Evolutionary conservation across 2,888 invertebrate genomes (phyloP), one percentile per base, ranked within the genome.

Genomic region (Glyphotaelius pellucidus): DNA sequence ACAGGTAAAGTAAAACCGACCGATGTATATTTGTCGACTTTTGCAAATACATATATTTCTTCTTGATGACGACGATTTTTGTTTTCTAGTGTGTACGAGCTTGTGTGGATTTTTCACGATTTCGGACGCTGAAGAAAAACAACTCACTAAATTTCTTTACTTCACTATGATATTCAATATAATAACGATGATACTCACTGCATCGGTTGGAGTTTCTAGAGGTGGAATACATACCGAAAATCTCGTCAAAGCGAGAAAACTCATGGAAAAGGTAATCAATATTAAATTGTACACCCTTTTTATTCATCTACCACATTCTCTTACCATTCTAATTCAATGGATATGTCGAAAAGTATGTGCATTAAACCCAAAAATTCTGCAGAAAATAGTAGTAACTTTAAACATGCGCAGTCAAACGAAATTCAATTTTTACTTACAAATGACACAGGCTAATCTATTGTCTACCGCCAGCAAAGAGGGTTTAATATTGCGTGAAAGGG

Each of bases 191-290:
- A 9, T 86, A n/a, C 2, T 42, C 1, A 86, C 42, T 30, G 19
- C n/a, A 7, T 38, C 19, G 14, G 90, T 90, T n/a, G 42, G 90
- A 14, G 30, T 79, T 90, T 38, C 47, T 2, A 83, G 81, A 15
- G 52, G 90, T 90, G 25, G 14, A 30, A 84, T 47, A 81, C 81
- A 90, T 12, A 25, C 83, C 7, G 47, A 47, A 25, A 30, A 52
- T n/a, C 42, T 90, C 9, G 83, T 90, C 25, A 90, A 83, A 42
- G 90, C 83, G 2, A 90, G 42, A 42, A 32, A 67, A 35, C 52
- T 90, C 9, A 12, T 90, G n/a, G 83, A 90, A 83, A 83, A 90
- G 90, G 90, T 81, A 90, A 86, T 14, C 11, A 83, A 35, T 11
- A 47, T 35, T 86, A 30, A 25, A 67, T 19, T 67, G 19, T 67